phyloP scores from a whole-genome alignment of 2,113 vertebrate species.

The Alethe diademata region DNA sequence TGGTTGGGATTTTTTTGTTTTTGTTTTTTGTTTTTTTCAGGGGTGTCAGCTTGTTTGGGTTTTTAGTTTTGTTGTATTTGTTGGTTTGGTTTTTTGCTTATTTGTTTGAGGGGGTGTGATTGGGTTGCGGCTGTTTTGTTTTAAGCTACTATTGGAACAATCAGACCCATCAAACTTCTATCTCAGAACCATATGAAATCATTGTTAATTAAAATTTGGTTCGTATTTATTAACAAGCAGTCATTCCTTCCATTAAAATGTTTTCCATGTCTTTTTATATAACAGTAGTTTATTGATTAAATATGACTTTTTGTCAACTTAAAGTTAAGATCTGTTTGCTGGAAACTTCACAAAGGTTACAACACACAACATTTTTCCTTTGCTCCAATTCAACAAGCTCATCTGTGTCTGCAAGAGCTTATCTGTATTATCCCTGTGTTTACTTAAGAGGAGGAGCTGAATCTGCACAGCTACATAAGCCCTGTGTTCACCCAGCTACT shows the following conservation, averaged over 20 bases:
- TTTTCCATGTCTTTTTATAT: neutral
- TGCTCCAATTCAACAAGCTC: neutral
- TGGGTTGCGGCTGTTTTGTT: neutral
- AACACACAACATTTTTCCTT: neutral
- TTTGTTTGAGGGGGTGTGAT: neutral
- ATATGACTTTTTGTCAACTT: neutral
- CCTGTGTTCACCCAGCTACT: neutral
- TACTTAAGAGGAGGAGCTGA: neutral
- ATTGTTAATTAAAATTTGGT: neutral
- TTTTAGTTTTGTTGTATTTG: neutral
- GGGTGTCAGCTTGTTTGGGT: fast-evolving
- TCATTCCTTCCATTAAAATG: neutral
- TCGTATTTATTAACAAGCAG: neutral
- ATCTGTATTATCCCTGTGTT: neutral
- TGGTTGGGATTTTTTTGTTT: neutral
- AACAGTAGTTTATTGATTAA: neutral
- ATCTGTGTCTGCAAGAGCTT: neutral
- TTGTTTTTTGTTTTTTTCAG: neutral
- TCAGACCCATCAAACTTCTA: neutral
- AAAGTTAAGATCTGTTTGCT: neutral
- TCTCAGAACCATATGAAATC: neutral
- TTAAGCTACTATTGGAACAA: neutral
- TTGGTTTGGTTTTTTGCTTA: neutral
- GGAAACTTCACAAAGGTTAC: neutral
- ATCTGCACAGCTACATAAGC: neutral